phyloP scores from a whole-genome alignment of 1,140 invertebrate genomes.

The Ceratina australensis region DNA sequence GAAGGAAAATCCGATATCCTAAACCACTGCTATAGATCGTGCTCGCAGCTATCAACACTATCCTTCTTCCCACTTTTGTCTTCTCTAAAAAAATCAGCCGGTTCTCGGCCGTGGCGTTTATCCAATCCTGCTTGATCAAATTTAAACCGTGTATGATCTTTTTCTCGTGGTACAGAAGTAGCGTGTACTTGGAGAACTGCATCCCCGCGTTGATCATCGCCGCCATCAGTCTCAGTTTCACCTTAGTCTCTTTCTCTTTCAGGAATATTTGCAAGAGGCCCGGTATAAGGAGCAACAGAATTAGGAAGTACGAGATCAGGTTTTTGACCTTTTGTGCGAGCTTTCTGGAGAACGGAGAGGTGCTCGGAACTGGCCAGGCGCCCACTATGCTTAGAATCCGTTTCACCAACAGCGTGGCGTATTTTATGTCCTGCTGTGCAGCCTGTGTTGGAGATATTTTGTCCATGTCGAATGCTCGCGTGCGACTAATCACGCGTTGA shows the following conservation, averaged over 20 bases:
- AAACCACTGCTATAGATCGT: slow-evolving; percentile 54
- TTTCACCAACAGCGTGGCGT: not conserved
- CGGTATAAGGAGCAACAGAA: slow-evolving; percentile 10
- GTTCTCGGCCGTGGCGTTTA: not conserved
- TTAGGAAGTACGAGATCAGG: not conserved
- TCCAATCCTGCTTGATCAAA: no score
- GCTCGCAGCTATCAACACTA: slow-evolving; percentile 29
- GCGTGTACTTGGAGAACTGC: slow-evolving; percentile 60
- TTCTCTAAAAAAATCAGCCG: slow-evolving; percentile 36
- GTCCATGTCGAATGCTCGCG: no score
- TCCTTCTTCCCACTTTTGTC: slow-evolving; percentile 28
- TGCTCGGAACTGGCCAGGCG: not conserved
- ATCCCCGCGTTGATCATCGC: slow-evolving; percentile 61
- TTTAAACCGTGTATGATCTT: no score
- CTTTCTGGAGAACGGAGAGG: not conserved
- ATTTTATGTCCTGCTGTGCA: no score
- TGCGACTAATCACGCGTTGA: no score
- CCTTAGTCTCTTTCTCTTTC: not conserved
- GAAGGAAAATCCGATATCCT: slow-evolving; percentile 48
- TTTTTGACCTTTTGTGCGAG: not conserved
- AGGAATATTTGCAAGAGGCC: slow-evolving; percentile 14
- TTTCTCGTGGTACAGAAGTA: no score
- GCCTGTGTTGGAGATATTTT: no score
- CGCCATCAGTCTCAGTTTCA: slow-evolving; percentile 59
- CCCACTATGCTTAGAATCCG: not conserved